Conservation (phyloP, 2,113 vertebrate species). For the Empidonax traillii region DNA sequence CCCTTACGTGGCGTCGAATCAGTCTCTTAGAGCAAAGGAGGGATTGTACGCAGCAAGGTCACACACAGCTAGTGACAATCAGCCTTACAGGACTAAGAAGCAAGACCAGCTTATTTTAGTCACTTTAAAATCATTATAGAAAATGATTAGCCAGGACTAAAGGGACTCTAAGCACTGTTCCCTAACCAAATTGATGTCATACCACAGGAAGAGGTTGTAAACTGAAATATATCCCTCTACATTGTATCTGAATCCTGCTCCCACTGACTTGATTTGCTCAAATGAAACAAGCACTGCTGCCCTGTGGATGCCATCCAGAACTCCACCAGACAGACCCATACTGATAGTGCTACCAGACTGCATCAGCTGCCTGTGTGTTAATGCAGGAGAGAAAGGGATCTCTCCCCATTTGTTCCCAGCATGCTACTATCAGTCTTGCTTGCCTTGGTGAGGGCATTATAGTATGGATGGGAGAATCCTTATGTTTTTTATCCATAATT, state of each 20-base stretch:
- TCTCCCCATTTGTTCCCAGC: background rate
- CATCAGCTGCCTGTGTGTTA: accelerated
- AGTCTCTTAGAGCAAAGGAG: background rate
- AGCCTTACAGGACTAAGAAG: background rate
- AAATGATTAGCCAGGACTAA: background rate
- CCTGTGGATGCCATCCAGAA: background rate
- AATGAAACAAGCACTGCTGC: background rate
- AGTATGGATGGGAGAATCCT: background rate
- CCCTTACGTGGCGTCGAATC: background rate
- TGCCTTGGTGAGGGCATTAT: background rate
- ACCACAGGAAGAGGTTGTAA: background rate
- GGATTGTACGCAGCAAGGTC: background rate
- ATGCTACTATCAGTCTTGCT: background rate
- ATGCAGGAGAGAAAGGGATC: background rate
- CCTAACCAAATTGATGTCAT: background rate
- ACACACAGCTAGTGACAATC: background rate
- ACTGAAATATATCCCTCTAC: background rate
- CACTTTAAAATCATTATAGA: background rate
- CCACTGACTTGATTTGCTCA: background rate
- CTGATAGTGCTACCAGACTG: background rate
- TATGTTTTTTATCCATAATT: background rate
- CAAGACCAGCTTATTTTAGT: background rate
- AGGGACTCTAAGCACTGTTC: background rate
- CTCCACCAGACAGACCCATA: background rate
- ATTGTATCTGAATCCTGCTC: background rate